phyloP scores from a whole-genome alignment of 2,797 vertebrate species.

The Cichlasoma orientale region DNA sequence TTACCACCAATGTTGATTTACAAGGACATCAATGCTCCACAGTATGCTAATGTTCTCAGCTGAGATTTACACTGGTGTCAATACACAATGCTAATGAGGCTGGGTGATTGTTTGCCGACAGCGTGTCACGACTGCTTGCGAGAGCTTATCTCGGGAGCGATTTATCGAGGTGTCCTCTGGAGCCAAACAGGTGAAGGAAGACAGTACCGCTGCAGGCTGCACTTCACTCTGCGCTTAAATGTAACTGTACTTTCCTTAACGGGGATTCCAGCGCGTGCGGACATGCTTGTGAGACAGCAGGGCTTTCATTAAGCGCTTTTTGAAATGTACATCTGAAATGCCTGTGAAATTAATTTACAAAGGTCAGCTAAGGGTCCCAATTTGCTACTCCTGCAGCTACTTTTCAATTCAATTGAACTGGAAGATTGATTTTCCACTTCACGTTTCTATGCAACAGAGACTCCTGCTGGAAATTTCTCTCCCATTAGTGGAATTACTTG shows the following conservation, averaged over 20 bases:
- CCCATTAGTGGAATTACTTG: conserved; percentile 13
- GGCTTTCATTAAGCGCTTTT: conserved; percentile 13
- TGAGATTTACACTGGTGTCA: conserved; percentile 48
- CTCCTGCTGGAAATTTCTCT: conserved; percentile 19
- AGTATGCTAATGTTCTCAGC: conserved; percentile 37
- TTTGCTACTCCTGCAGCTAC: conserved; percentile 24
- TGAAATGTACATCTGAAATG: conserved; percentile 16
- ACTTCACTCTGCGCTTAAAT: neutral
- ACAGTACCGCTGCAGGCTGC: neutral
- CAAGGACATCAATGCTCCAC: conserved; percentile 43
- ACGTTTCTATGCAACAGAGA: neutral
- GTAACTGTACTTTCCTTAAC: neutral
- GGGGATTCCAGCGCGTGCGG: neutral
- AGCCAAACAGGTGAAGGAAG: conserved; percentile 10
- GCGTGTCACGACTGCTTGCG: conserved; percentile 28
- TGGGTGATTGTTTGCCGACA: conserved; percentile 51
- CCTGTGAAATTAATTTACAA: conserved; percentile 27
- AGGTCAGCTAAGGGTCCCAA: conserved; percentile 36
- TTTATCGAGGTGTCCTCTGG: conserved; percentile 50
- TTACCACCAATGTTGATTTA: conserved; percentile 49
- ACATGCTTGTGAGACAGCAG: neutral
- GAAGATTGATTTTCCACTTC: conserved; percentile 46
- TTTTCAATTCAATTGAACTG: conserved; percentile 14
- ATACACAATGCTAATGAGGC: conserved; percentile 61
- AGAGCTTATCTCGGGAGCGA: conserved; percentile 43